These are phyloP conservation scores for Drosophila sp. DNA, from an alignment of 1,140 invertebrate genomes.

Conservation along the genomic window DNA sequence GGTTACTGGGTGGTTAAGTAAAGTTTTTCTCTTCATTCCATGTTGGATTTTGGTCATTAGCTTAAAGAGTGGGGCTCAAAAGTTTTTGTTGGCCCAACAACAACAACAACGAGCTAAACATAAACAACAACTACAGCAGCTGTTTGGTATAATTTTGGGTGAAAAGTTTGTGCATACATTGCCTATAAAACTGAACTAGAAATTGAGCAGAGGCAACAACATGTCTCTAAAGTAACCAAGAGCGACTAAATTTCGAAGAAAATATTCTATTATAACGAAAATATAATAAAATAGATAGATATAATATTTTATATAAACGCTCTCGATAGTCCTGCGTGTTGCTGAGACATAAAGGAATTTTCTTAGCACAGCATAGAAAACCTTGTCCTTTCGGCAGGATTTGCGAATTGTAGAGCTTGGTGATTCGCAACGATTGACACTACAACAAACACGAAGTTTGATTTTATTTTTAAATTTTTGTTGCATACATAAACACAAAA, in stretches of 20 bases:
- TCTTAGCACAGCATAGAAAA: no score
- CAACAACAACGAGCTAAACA: neutral
- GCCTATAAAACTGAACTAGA: neutral
- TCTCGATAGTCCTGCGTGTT: no score
- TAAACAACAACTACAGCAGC: conserved; percentile 27
- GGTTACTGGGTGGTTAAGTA: neutral
- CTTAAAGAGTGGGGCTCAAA: neutral
- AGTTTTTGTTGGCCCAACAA: neutral
- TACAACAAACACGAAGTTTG: no score
- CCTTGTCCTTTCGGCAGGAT: no score
- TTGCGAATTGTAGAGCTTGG: no score
- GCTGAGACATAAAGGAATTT: no score
- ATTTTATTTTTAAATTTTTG: no score
- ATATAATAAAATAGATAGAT: no score
- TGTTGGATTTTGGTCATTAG: conserved; percentile 17
- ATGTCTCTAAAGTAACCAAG: neutral
- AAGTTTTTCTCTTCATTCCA: neutral
- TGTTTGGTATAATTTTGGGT: conserved; percentile 2
- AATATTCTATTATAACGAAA: neutral
- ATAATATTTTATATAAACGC: no score
- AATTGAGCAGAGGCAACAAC: neutral
- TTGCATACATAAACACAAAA: no score
- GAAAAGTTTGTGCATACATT: conserved; percentile 8
- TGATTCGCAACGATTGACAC: no score
- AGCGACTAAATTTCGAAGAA: neutral